Base-by-base conservation (phyloP, 2,797 vertebrate species). In the Smutsia temminckii region DNA sequence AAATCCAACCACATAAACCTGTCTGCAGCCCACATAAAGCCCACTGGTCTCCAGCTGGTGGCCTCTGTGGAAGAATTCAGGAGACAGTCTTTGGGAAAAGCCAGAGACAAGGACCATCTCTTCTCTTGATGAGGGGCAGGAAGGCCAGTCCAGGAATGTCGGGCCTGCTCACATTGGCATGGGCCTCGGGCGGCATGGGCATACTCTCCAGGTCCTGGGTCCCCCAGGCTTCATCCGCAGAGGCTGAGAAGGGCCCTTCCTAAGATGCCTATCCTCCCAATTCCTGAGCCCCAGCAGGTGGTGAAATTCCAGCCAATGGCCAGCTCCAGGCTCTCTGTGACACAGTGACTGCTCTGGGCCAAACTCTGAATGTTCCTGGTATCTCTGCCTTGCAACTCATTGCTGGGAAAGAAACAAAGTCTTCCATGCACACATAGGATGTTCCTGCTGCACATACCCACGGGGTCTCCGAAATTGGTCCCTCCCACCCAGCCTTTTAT, bases 341-440 rank as follows among this genome's bases (percentile, higher is more conserved):
- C 53, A 40, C 1, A 0, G 53, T 0, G 6, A 29, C 53, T 61
- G 18, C 27, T 57, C 21, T 3, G 55, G 51, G 40, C 20, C 20
- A 5, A 18, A 23, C 2, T 4, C 27, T 14, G 74, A 55, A 49
- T 13, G 5, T 49, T 37, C 72, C 40, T 0, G 4, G 5, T 21
- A 37, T 42, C 27, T 72, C 78, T 61, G 25, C 63, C 72, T 64
- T 57, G 61, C 18, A 27, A 5, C 17, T 61, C 61, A 57, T 0
- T 29, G 18, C n/a, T 46, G 46, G 37, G 25, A 69, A 59, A 20
- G 51, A 11, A 37, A 32, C 4, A 29, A 77, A 29, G n/a, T 63
- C 98, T 98, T 98, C 98, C 99, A 99, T 99, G 99, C 99, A 99
- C 99, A 99, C 98, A 98, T 98, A 98, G 99, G 99, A 99, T 98